phyloP scores from a whole-genome alignment of 92 coral and sea anemone genomes.

The Umimayanthus chanpuru region DNA sequence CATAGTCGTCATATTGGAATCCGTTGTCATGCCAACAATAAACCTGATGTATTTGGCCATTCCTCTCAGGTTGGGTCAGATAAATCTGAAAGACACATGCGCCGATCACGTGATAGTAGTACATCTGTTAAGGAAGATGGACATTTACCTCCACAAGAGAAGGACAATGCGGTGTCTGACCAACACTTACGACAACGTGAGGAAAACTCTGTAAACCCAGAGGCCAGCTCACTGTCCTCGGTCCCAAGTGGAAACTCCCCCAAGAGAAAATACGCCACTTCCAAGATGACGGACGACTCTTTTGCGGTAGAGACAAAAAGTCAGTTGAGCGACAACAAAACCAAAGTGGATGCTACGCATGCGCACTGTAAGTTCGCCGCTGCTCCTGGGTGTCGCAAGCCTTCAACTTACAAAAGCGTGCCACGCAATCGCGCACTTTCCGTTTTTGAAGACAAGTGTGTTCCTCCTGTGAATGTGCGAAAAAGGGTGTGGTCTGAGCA shows the following conservation, averaged over 20 bases:
- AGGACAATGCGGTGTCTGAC: background rate
- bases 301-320: background rate
- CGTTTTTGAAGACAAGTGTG: constrained; percentile 26
- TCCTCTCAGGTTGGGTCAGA: background rate
- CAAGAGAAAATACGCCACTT: background rate
- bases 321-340: background rate
- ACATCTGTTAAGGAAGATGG: too few relatives aligned
- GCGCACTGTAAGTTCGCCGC: background rate
- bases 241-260: background rate
- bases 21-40: background rate
- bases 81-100: background rate
- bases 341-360: background rate
- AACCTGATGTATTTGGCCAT: background rate
- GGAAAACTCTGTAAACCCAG: background rate
- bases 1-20: background rate
- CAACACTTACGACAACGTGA: background rate
- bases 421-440: constrained; percentile 37
- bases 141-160: background rate
- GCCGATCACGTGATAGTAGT: background rate
- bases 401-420: background rate
- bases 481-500: constrained; percentile 37
- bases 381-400: constrained; percentile 7
- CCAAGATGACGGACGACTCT: background rate
- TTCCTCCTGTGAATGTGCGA: constrained; percentile 5
- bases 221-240: background rate